A percentile compares a stretch with the other conserved stretches of the same genome.
Evolutionary conservation across 2,113 vertebrate genomes (phyloP).

Genomic region (Anhinga anhinga): DNA sequence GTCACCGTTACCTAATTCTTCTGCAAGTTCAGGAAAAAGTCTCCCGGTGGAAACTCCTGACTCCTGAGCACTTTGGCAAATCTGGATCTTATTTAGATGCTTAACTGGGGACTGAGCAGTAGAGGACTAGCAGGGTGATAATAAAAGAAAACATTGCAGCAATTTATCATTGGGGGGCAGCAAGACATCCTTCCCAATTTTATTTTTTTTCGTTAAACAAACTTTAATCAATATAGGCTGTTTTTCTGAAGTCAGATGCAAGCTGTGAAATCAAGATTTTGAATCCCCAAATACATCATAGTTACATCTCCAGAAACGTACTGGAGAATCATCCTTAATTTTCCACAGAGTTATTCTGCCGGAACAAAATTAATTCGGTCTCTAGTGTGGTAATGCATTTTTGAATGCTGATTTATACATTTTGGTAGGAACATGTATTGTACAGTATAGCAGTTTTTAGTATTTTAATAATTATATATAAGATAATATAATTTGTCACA

Average conservation of each 20-base stretch:
- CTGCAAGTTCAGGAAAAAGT: conserved; percentile 15
- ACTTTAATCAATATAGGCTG: background rate
- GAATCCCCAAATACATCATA: background rate
- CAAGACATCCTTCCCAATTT: background rate
- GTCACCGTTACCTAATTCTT: conserved; percentile 43
- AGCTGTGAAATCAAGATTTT: background rate
- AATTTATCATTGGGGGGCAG: conserved; percentile 20
- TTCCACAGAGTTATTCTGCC: background rate
- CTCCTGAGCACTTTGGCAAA: conserved; percentile 31
- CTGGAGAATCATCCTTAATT: background rate
- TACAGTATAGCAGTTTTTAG: background rate
- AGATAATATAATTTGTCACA: background rate
- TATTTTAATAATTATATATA: background rate
- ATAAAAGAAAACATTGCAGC: conserved; percentile 39
- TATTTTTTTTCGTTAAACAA: background rate
- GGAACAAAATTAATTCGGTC: background rate
- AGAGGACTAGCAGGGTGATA: conserved; percentile 30
- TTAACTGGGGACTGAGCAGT: background rate
- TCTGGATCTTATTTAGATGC: conserved; percentile 61
- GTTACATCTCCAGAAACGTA: background rate
- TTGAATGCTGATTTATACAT: background rate
- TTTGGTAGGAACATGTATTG: background rate
- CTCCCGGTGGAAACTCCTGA: background rate
- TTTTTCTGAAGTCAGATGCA: rapidly evolving
- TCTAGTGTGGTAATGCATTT: background rate